phyloP scores from a whole-genome alignment of 2,113 vertebrate genomes.

The Tylochromis polylepis region DNA sequence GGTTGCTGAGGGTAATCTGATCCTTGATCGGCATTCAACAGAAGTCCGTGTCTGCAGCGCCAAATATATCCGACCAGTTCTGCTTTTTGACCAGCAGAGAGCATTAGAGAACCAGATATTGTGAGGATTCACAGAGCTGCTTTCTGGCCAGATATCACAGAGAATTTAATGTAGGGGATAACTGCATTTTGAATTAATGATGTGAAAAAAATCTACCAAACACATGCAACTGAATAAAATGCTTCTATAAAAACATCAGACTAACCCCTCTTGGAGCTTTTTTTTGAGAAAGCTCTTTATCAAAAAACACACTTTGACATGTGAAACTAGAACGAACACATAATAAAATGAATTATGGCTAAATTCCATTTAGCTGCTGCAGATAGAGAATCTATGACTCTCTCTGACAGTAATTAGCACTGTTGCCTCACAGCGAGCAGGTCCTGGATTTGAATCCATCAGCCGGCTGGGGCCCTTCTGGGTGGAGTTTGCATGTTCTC shows the following conservation, averaged over 20 bases:
- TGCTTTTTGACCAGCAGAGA: conserved; percentile 56
- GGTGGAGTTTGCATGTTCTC: not conserved
- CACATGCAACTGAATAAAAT: not conserved
- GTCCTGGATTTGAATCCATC: not conserved
- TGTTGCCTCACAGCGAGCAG: not conserved
- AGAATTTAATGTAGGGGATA: not conserved
- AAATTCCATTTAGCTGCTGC: not conserved
- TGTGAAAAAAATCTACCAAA: not conserved
- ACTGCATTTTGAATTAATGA: conserved; percentile 5
- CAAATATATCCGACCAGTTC: not conserved
- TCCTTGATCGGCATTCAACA: conserved; percentile 38
- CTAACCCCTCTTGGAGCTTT: not conserved
- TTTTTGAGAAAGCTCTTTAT: not conserved
- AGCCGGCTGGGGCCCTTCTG: not conserved
- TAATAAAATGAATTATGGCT: not conserved
- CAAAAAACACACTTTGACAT: not conserved
- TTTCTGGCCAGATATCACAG: not conserved
- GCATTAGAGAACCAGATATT: conserved; percentile 37
- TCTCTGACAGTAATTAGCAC: not conserved
- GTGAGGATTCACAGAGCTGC: not conserved
- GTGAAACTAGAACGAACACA: not conserved
- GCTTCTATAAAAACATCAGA: not conserved
- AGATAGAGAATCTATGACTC: not conserved
- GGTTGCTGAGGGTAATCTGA: conserved; percentile 41
- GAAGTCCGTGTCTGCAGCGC: conserved; percentile 4